Evolutionary conservation across 1,140 invertebrate species (phyloP), one percentile per base, ranked within the genome.

Genomic region (Tetramorium simillimum): DNA sequence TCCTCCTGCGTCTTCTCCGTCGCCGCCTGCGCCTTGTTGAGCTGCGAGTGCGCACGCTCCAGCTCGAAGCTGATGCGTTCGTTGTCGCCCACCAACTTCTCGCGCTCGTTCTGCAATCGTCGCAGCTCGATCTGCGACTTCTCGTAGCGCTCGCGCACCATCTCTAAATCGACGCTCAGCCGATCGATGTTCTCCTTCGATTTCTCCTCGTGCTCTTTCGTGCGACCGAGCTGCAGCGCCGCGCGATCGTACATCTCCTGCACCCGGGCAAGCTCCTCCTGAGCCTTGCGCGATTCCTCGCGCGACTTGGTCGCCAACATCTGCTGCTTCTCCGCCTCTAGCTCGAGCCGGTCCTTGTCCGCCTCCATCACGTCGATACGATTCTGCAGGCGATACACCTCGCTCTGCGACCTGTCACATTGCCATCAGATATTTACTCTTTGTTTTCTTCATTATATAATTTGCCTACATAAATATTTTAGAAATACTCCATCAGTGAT

Each of bases 1-100:
- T 99, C 98, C 93, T 99, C 98, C 93, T 99, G 98, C 78, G 97
- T 97, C 91, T 98, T 98, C 91, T 99, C 98, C 76, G 98, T 97
- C 14, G 96, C 97, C 7, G 97, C 97, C 92, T 98, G 98, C 1
- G 97, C 96, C 95, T 99, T 99, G 82, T 96, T 97, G 89, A 97
- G 96, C 93, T 98, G 98, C 63, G 97, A 97, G 93, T 98, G 97
- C 0, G 97, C 97, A 65, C 98, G 94, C 88, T 98, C 98, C 72
- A 98, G 95, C 94, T 99, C 98, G 93, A 98, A 98, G 89, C 97
- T 96, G 43, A 98, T 95, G n/a, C 98, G 95, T 93, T 99, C 98
- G 92, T 97, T 96, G 90, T 99, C 98, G 7, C 97, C 97, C 69
- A 98, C 96, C 33, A 98, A 91, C 93, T 98, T 98, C 90, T 99